Evolutionary conservation across 2,888 invertebrate species (phyloP).

Genomic region (Xestia ashworthii): DNA sequence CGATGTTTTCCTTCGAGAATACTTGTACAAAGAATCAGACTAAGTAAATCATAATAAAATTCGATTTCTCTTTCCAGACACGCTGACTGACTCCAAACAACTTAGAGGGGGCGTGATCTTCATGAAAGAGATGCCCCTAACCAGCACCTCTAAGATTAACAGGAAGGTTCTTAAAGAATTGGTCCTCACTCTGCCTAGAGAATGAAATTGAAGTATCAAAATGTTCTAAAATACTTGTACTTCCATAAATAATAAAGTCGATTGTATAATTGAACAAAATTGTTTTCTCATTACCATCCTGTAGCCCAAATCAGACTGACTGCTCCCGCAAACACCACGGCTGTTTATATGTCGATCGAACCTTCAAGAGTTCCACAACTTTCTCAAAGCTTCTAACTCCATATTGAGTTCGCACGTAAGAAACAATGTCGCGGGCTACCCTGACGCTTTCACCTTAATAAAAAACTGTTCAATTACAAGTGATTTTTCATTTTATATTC

Average conservation of each 20-base stretch:
- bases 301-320: background rate
- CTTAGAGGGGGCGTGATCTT: conserved; percentile 68
- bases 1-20: background rate
- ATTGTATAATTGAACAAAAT: background rate
- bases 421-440: no score
- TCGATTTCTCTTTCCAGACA: conserved; percentile 48
- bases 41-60: background rate
- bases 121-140: conserved; percentile 66
- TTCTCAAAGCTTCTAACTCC: no score
- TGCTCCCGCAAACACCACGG: no score
- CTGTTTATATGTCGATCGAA: no score
- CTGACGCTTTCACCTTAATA: no score
- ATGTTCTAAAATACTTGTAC: background rate
- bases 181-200: conserved; percentile 32
- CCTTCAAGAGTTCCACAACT: no score
- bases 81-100: conserved; percentile 64
- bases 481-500: no score
- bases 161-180: conserved; percentile 66
- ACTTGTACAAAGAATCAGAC: background rate
- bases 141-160: conserved; percentile 70
- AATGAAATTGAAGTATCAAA: conserved; percentile 11
- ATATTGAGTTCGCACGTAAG: no score
- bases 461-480: no score
- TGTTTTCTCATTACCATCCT: background rate
- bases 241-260: background rate